Base-by-base conservation (phyloP, 2,888 invertebrate genomes). In the Athripsodes cinereus region DNA sequence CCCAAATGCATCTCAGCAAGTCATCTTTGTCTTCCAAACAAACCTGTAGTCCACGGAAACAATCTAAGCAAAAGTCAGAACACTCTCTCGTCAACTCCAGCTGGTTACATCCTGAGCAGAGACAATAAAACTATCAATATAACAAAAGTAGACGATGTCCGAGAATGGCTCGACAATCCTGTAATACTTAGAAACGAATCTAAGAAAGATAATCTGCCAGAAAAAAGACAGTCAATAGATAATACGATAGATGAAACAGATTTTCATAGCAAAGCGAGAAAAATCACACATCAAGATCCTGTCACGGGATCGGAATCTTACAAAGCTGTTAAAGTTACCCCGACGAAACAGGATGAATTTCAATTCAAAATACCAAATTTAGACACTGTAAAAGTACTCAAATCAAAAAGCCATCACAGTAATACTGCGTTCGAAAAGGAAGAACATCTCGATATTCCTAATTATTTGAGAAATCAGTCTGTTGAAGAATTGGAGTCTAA, bases 111-210 rank as follows among this genome's bases (percentile, higher is more conserved):
- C 54, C 72, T 78, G 66, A 68, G 71, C 21, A 69, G 72, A 0
- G 66, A 67, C 51, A 72, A 71, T 0, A 67, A 66, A 57, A 62
- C 60, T 18, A 64, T 62, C 66, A 68, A 64, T 66, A 76, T 77
- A 57, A 77, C 77, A 21, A 71, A 73, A 71, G 79, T 79, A 66
- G 76, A 76, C 62, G 76, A 79, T 66, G 76, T 79, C 52, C 71
- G 72, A 0, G 69, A 71, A 52, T 79, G 78, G 78, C 68, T 79
- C 55, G 78, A 77, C 53, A 72, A 72, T 0, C 71, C 72, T 1
- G 70, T 72, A 0, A 72, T 74, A 0, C 69, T 74, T 2, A 73
- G 50, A 68, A 46, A 56, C 11, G 58, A 52, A 21, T 31, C 54
- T 2, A 44, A 60, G 3, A 64, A 64, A 31, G 63, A 61, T 22